Conservation (phyloP, 2,113 vertebrate genomes). For the Pavo muticus region DNA sequence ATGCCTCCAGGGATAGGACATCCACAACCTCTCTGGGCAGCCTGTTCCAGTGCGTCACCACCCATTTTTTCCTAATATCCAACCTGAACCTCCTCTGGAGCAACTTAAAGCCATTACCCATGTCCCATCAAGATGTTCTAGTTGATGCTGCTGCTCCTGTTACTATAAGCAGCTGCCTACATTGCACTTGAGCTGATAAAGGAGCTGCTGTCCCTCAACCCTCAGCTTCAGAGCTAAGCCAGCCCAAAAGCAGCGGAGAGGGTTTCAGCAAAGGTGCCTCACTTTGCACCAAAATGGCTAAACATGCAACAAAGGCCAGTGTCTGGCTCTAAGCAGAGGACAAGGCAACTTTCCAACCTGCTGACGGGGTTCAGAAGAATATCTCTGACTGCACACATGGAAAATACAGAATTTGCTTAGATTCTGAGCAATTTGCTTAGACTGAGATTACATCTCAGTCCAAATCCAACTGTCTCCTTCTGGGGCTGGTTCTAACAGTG, state of each 20-base stretch:
- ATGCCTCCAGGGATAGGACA: too few relatives aligned
- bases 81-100: too few relatives aligned
- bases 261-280: not conserved
- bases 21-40: too few relatives aligned
- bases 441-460: not conserved
- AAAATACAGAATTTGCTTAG: not conserved
- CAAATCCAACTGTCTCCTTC: not conserved
- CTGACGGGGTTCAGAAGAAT: accelerated
- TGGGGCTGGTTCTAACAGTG: too few relatives aligned
- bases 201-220: not conserved
- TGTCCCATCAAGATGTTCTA: not conserved
- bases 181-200: not conserved
- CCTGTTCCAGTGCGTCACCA: too few relatives aligned
- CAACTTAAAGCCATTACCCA: too few relatives aligned
- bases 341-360: not conserved
- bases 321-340: not conserved
- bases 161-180: not conserved
- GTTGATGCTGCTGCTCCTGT: not conserved
- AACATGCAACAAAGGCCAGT: not conserved
- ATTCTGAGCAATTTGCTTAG: too few relatives aligned
- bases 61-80: too few relatives aligned
- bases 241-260: not conserved
- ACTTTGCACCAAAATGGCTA: not conserved
- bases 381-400: not conserved
- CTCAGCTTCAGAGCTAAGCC: not conserved